Conservation (phyloP, 2,113 vertebrate genomes). For the Myotis davidii region DNA sequence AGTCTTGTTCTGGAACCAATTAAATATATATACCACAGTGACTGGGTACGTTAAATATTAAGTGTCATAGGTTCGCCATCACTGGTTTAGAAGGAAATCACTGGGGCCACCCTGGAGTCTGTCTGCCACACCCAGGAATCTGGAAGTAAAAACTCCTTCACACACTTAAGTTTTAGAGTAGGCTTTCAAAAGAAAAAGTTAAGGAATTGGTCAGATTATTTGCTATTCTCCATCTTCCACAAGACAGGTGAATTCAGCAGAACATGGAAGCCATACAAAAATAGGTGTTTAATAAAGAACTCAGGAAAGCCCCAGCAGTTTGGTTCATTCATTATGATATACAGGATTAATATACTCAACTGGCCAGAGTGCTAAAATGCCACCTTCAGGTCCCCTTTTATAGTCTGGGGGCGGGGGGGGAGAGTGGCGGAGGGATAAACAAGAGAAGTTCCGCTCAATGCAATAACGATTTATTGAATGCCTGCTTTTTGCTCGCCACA, state of each 20-base stretch:
- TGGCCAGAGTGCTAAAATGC: neutral
- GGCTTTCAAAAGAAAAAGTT: neutral
- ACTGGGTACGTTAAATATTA: neutral
- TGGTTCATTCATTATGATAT: neutral
- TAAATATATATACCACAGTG: conserved; percentile 64
- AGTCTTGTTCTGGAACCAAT: conserved; percentile 40
- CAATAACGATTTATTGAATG: neutral
- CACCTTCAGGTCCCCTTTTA: neutral
- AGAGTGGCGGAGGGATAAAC: neutral
- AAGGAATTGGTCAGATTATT: neutral
- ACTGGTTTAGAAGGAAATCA: neutral
- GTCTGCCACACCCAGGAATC: neutral
- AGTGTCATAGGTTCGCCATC: too few species aligned
- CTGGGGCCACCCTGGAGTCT: neutral
- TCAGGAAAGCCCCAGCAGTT: neutral
- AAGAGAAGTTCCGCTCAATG: neutral
- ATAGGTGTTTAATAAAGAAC: neutral
- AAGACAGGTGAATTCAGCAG: neutral
- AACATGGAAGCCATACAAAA: neutral
- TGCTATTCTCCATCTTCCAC: neutral
- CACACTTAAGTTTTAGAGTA: neutral
- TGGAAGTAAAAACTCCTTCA: neutral
- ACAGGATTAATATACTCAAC: neutral
- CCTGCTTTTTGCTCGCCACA: neutral
- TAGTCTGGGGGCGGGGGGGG: neutral